A percentile compares a stretch with the other conserved stretches of the same genome.
Evolutionary conservation across 2,797 vertebrate species (phyloP).

Genomic region (Cuniculus paca): DNA sequence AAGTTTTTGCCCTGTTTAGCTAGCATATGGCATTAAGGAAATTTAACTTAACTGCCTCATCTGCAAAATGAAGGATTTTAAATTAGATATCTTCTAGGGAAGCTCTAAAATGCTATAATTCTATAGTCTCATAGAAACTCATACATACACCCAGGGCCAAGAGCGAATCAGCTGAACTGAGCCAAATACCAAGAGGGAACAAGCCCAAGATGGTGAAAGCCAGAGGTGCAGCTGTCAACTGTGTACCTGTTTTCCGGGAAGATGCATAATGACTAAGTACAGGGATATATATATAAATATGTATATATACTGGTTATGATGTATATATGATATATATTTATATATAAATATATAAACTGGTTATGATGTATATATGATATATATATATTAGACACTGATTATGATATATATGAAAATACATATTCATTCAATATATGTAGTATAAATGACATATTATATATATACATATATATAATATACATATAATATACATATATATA

Average conservation of each 20-base stretch:
- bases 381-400: no score
- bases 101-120: neutral
- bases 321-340: no score
- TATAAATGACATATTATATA: no score
- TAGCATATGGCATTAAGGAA: neutral
- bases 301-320: no score
- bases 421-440: no score
- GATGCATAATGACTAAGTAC: neutral
- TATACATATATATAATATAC: no score
- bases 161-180: neutral
- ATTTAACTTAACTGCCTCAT: neutral
- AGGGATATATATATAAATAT: no score
- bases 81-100: conserved; percentile 1
- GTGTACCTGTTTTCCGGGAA: neutral
- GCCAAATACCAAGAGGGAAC: neutral
- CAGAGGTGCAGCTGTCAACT: neutral
- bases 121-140: neutral
- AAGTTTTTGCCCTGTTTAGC: neutral
- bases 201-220: neutral
- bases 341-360: no score
- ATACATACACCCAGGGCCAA: neutral
- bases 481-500: no score
- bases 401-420: no score
- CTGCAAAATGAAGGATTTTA: neutral
- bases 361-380: no score